A percentile compares a stretch with the other conserved stretches of the same genome.
phyloP scores from a whole-genome alignment of 1,140 invertebrate species.

The Tetramorium parvispinum region DNA sequence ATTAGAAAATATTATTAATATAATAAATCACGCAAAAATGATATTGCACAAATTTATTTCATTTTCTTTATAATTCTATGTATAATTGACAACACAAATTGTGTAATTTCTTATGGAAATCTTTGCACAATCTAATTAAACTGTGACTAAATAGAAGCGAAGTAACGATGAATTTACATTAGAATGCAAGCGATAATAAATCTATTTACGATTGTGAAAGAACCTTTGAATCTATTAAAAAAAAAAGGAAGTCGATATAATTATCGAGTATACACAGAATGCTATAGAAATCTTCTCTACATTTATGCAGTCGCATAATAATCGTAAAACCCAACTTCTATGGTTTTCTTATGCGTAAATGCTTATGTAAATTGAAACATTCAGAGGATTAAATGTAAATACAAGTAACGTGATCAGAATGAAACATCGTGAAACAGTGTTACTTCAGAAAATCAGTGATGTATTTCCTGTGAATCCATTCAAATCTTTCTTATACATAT shows the following conservation, averaged over 20 bases:
- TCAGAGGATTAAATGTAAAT: neutral
- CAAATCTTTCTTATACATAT: neutral
- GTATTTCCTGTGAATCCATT: neutral
- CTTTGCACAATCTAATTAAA: slow-evolving; percentile 16
- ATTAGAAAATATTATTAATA: neutral
- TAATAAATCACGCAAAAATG: neutral
- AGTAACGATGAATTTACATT: neutral
- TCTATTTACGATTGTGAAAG: neutral
- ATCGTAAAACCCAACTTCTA: neutral
- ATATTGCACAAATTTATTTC: neutral
- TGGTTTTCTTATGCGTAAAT: neutral
- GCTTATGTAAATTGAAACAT: neutral
- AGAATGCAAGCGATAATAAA: neutral
- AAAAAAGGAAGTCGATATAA: neutral
- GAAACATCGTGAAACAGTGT: neutral
- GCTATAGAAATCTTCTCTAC: neutral
- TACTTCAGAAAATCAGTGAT: neutral
- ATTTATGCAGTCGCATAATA: neutral
- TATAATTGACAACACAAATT: neutral
- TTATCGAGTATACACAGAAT: neutral
- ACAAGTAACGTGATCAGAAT: neutral
- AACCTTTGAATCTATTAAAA: neutral
- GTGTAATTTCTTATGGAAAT: neutral
- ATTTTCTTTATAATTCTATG: neutral
- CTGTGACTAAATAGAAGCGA: neutral